A percentile compares a stretch with the other conserved stretches of the same genome.
phyloP scores from a whole-genome alignment of 2,888 invertebrate genomes.

The Acanthosoma haemorrhoidale region DNA sequence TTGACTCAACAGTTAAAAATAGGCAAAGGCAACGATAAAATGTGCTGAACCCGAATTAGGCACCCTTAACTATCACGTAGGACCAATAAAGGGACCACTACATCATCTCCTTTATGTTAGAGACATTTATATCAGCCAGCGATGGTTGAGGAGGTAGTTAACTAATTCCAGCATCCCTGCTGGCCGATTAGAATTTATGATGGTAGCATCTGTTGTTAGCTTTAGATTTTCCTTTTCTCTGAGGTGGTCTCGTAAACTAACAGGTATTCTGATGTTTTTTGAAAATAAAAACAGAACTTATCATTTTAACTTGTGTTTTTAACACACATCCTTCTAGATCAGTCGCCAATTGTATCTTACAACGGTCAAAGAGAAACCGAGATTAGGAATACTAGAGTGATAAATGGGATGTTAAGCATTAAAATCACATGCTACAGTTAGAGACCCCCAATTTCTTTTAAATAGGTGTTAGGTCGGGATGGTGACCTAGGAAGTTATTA shows the following conservation, averaged over 20 bases:
- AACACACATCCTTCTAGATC: no score
- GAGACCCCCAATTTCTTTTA: no score
- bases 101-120: slow-evolving; percentile 21
- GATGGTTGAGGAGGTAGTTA: not conserved
- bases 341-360: no score
- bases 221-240: not conserved
- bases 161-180: slow-evolving; percentile 2
- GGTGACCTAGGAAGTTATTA: no score
- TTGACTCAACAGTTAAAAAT: not conserved
- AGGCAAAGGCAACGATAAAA: slow-evolving; percentile 14
- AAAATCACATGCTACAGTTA: no score
- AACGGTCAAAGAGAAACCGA: no score
- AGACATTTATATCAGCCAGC: slow-evolving; percentile 24
- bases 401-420: no score
- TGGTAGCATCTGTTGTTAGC: slow-evolving; percentile 18
- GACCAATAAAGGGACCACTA: not conserved
- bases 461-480: no score
- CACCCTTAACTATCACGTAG: slow-evolving; percentile 16
- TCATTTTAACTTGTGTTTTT: no score
- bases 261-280: not conserved
- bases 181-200: slow-evolving; percentile 17
- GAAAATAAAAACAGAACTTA: no score
- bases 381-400: no score
- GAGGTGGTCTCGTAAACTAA: no score
- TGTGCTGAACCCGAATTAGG: slow-evolving; percentile 17